Base-by-base conservation (phyloP, 2,888 invertebrate genomes). In the Argynnis bischoffii region DNA sequence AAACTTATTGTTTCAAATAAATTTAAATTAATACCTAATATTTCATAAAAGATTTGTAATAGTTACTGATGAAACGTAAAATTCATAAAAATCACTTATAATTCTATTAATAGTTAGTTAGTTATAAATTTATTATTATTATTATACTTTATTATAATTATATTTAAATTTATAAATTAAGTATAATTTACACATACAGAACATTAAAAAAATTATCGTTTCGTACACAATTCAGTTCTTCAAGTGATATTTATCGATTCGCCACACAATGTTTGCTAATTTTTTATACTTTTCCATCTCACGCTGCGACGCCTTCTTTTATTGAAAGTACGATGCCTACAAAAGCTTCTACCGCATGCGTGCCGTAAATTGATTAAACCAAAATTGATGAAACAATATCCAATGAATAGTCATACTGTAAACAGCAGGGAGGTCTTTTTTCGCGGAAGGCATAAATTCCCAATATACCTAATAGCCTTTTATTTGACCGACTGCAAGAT, bases 351-450 rank as follows among this genome's bases (percentile, higher is more conserved):
- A 26, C 47, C 47, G n/a, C 18, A 13, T 41, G 15, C 15, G 35
- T 41, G 11, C 35, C 35, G 14, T 46, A 57, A 51, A 57, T 51
- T 35, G 56, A 73, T 70, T 66, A 72, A 69, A 70, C 69, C 56
- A 48, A 67, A 72, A 73, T 72, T 74, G 74, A 73, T 73, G 74
- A 72, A 75, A 74, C 74, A 72, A 73, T 74, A 72, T 65, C 67
- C 66, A 63, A 68, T 61, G 67, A 65, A 70, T 70, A 67, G 59
- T 65, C 63, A 68, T 50, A 65, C 8, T 11, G 35, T 76, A 72
- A 46, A 50, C 63, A 64, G 57, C 70, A 77, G 81, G 88, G 88
- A 78, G 89, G 88, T 89, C 88, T 70, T 78, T 78, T 78, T 81
- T 79, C 72, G 78, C 67, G 75, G 13, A 21, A 55, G 75, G 72